phyloP scores from a whole-genome alignment of 2,888 invertebrate species.

The Drosophila macrothrix region DNA sequence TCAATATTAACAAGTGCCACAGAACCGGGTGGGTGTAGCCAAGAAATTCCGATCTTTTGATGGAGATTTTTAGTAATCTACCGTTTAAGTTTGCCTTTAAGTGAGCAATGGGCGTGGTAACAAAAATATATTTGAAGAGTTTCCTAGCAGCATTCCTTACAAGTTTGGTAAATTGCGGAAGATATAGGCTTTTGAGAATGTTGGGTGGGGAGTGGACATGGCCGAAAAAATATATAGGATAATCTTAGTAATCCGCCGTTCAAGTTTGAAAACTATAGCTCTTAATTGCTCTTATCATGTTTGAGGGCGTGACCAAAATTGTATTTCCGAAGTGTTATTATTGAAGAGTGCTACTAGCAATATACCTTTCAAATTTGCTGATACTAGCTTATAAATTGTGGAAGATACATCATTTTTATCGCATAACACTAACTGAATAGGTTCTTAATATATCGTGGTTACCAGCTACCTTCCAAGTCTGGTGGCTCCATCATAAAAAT shows the following conservation, averaged over 20 bases:
- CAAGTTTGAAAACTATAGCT: background rate
- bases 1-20: background rate
- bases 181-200: background rate
- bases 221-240: background rate
- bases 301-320: background rate
- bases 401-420: background rate
- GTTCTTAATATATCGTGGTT: no score
- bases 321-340: accelerated
- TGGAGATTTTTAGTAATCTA: background rate
- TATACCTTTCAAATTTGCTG: background rate
- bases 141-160: background rate
- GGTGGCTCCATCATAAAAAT: no score
- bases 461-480: no score
- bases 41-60: no score
- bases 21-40: no score
- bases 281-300: background rate
- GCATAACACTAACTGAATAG: no score
- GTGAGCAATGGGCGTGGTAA: background rate
- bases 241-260: background rate
- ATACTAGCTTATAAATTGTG: background rate
- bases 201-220: no score
- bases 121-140: background rate
- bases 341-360: background rate
- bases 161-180: background rate
- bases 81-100: background rate